Evolutionary conservation across 2,113 vertebrate species (phyloP), one percentile per base, ranked within the genome.

Genomic region (Amia ocellicauda): DNA sequence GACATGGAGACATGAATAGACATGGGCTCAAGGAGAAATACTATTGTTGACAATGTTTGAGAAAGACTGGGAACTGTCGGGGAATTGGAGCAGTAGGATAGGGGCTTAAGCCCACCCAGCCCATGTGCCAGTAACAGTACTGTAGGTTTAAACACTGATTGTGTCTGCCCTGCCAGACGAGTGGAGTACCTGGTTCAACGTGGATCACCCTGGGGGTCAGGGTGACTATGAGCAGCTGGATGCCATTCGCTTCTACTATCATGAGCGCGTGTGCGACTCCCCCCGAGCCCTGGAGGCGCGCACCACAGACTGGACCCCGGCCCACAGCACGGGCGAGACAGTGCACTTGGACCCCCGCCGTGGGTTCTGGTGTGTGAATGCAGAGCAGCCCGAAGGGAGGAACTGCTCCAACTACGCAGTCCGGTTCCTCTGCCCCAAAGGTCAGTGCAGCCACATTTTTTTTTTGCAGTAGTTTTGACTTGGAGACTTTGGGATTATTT

Each of bases 161-260:
- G n/a, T n/a, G n/a, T n/a, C n/a, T n/a, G n/a, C n/a, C n/a, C n/a
- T n/a, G n/a, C n/a, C n/a, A n/a, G n/a, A n/a, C n/a, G 86, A 91
- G 49, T 94, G 93, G 93, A 94, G 91, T 7, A 85, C 89, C 0
- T 96, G 94, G 94, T 94, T 96, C 72, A 95, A 95, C 58, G 85
- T 93, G 0, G 92, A 95, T 64, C 93, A 94, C 68, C 93, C 94
- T 0, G 92, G 92, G 1, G 93, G 93, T 14, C 83, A 79, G 22
- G 93, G 93, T 3, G 94, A 97, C 80, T 92, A 90, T 0, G 93
- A 95, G 66, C 87, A 90, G 55, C 82, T 94, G 73, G 91, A 93
- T 0, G 91, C 91, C 58, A 96, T 96, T 70, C 90, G 85, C 10
- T 93, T 90, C 75, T 95, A 94, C 73, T 95, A 94, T 53, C 86